Base-by-base conservation (phyloP, 2,113 vertebrate genomes). In the Ramphastos sulfuratus region DNA sequence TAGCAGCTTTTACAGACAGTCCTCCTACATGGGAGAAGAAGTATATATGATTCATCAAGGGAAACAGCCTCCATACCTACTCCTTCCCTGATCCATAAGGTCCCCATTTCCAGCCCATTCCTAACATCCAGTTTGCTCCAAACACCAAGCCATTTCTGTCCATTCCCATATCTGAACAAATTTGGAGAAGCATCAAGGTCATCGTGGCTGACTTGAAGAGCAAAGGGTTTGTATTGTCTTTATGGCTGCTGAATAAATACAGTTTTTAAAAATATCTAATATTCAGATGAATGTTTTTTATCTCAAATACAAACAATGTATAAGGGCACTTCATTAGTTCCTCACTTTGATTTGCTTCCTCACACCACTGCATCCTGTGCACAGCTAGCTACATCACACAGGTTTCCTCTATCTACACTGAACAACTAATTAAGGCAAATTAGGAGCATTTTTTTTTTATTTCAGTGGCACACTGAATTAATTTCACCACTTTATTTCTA, bases 1-100 rank as follows among this genome's bases (percentile, higher is more conserved):
- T 92, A 39, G 95, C 92, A 20, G 88, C 83, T 84, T 96, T 94
- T 66, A 96, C 35, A 75, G 81, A 35, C 15, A 89, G 28, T 69
- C 86, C 90, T 66, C 86, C 92, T 96, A 30, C 12, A 35, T 3
- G 75, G 18, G 10, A 48, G 27, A 79, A 85, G 8, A 65, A 88
- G 56, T 30, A 67, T 20, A 76, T 46, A 13, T 2, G 13, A 35
- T 59, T 18, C 4, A 1, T 84, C 18, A 84, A 20, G 7, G 12
- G 4, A 78, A 37, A 4, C 20, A 50, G 21, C 19, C 8, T 35
- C 20, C 17, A 31, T 1, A n/a, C 7, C 28, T n/a, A 8, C 56
- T 74, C 19, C 30, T 23, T 61, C 10, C 5, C 27, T 58, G 16
- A 6, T 9, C 35, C 65, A 4, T 18, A 19, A 58, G 28, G 15